Conservation (phyloP, 2,797 vertebrate genomes). For the Melanotaenia nigrans region DNA sequence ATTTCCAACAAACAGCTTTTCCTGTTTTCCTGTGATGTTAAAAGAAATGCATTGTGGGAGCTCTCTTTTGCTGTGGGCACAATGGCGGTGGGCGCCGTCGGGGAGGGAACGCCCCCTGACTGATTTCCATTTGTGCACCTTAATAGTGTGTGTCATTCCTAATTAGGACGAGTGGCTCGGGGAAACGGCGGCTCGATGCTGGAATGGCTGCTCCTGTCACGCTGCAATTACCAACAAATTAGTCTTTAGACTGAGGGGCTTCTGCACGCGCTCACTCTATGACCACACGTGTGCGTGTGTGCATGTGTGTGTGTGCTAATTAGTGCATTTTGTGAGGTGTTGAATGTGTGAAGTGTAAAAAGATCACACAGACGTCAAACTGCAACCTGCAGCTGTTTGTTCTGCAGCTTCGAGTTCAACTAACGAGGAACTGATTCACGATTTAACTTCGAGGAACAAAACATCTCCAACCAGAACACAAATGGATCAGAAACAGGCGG, state of each 20-base stretch:
- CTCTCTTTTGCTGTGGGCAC: background rate
- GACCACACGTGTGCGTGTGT: conserved; percentile 34
- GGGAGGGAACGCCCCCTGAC: conserved; percentile 44
- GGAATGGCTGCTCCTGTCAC: conserved; percentile 76
- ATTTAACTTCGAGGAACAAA: too few relatives aligned
- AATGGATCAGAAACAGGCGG: too few relatives aligned
- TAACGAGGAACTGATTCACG: too few relatives aligned
- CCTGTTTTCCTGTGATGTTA: background rate
- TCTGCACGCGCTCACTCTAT: conserved; percentile 32
- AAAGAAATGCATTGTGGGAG: conserved; percentile 40
- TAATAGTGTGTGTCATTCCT: conserved; percentile 76
- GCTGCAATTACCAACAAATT: conserved; percentile 83
- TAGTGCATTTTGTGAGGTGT: conserved; percentile 44
- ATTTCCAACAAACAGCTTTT: background rate
- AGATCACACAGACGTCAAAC: conserved; percentile 32
- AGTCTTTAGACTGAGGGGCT: conserved; percentile 75
- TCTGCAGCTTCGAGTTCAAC: background rate
- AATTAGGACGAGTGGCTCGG: conserved; percentile 73
- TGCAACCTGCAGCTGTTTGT: conserved; percentile 42
- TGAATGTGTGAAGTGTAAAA: conserved; percentile 42
- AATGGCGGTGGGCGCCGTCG: background rate
- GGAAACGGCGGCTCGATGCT: conserved; percentile 66
- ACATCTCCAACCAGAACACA: too few relatives aligned
- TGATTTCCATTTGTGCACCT: conserved; percentile 72
- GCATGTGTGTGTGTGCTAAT: conserved; percentile 38